Percentiles rank a stretch among this genome's conserved stretches.
Conservation (phyloP, 2,888 invertebrate species). For the Dione juno region DNA sequence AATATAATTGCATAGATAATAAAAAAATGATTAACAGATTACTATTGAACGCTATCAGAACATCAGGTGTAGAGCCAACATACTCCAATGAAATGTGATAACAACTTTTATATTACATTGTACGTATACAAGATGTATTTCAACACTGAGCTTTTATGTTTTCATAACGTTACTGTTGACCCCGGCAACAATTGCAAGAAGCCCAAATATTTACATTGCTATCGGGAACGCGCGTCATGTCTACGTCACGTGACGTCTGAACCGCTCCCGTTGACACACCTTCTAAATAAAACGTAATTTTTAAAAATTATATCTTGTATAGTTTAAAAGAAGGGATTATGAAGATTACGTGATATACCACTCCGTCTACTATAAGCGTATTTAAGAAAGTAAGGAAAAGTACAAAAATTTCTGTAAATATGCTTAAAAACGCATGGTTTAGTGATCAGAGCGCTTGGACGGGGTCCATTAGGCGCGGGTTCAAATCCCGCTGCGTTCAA, state of each 20-base stretch:
- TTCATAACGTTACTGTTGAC: constrained; percentile 4
- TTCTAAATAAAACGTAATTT: constrained; percentile 1
- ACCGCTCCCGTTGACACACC: constrained; percentile 15
- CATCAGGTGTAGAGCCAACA: too few relatives aligned
- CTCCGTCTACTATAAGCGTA: neutral
- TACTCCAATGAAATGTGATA: too few relatives aligned
- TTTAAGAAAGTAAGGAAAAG: neutral
- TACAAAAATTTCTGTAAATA: too few relatives aligned
- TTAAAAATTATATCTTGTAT: neutral
- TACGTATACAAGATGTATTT: neutral
- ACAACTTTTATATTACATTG: neutral
- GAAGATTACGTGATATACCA: neutral
- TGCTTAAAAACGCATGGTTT: too few relatives aligned
- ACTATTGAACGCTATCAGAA: too few relatives aligned
- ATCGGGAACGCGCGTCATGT: constrained; percentile 20
- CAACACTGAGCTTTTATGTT: constrained; percentile 1
- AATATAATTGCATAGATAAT: too few relatives aligned
- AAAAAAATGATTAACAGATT: too few relatives aligned
- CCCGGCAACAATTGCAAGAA: constrained; percentile 18
- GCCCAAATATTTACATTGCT: constrained; percentile 19
- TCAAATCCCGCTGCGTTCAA: too few relatives aligned
- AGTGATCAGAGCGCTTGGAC: too few relatives aligned
- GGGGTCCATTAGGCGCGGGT: too few relatives aligned
- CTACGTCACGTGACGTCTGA: constrained; percentile 18
- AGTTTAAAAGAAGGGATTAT: too few relatives aligned